Base-by-base conservation (phyloP, 2,797 vertebrate genomes). In the Coregonus suidteri region DNA sequence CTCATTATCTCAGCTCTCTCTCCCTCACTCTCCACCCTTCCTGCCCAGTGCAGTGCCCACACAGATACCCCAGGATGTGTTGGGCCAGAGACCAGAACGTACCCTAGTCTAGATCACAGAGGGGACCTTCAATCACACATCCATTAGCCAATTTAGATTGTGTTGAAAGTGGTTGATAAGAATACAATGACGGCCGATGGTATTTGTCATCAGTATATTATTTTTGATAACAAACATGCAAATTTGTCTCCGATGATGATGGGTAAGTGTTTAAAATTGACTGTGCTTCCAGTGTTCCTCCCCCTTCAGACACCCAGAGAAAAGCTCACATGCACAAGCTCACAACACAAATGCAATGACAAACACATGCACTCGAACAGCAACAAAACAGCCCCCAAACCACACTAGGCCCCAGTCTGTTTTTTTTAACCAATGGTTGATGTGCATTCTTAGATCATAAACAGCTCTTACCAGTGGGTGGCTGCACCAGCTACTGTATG, bases 21-120 rank as follows among this genome's bases (percentile, higher is more conserved):
- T 14, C 15, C 47, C 47, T 72, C 51, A 53, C 79, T 85, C 86
- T 82, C 89, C 90, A 87, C 86, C 88, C 90, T 89, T 90, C 89
- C 89, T 87, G 85, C 74, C 70, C 73, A 47, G 41, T 47, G 41
- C 11, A 74, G 7, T 76, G 81, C 86, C 83, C 84, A 84, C 84
- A 86, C 51, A 76, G 78, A 78, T 83, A 81, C 68, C 54, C 82
- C 78, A 75, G 65, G 35, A 71, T 41, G 15, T 30, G 53, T 11
- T 14, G 25, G 30, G 64, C 53, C 16, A 74, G 47, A 78, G 51
- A 47, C 30, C n/a, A 47, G 76, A 77, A 70, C 72, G 51, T 83
- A 76, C 53, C 62, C 56, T 31, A 56, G 25, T 56, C 56, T 30
- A 56, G 25, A 66, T 67, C 68, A 75, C 2, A 59, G 54, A 59